Conservation (phyloP, 1,140 invertebrate genomes). For the Phymastichus coffea region DNA sequence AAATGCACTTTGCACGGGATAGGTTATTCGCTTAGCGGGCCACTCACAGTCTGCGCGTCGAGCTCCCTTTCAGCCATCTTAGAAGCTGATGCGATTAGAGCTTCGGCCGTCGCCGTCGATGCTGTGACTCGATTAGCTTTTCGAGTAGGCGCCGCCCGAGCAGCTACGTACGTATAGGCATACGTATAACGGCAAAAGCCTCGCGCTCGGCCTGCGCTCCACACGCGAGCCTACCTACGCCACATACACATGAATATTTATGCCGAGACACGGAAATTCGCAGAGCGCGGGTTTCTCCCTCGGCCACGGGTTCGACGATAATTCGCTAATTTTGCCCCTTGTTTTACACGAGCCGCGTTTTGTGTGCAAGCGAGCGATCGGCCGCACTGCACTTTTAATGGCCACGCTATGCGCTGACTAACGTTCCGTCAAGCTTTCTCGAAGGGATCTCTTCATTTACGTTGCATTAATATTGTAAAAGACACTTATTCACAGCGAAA, state of each 20-base stretch:
- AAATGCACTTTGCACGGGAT: too few relatives aligned
- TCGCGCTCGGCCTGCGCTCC: neutral
- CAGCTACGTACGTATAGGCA: too few relatives aligned
- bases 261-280: slow-evolving; percentile 27
- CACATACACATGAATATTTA: slow-evolving; percentile 47
- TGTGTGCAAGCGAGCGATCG: neutral
- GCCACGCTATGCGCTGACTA: too few relatives aligned
- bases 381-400: neutral
- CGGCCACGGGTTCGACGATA: neutral
- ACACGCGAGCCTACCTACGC: too few relatives aligned
- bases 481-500: too few relatives aligned
- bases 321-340: slow-evolving; percentile 6
- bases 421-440: too few relatives aligned
- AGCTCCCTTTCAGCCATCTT: too few relatives aligned
- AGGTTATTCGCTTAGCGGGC: slow-evolving; percentile 37
- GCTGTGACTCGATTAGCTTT: slow-evolving; percentile 20
- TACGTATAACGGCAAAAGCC: too few relatives aligned
- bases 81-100: too few relatives aligned
- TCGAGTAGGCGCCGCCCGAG: neutral
- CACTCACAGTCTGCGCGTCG: neutral
- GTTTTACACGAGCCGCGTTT: neutral
- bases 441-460: too few relatives aligned
- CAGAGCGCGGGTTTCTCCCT: neutral
- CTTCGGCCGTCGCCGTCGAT: too few relatives aligned
- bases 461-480: too few relatives aligned